Base-by-base conservation (phyloP, 2,888 invertebrate species). In the Acrobasis suavella region DNA sequence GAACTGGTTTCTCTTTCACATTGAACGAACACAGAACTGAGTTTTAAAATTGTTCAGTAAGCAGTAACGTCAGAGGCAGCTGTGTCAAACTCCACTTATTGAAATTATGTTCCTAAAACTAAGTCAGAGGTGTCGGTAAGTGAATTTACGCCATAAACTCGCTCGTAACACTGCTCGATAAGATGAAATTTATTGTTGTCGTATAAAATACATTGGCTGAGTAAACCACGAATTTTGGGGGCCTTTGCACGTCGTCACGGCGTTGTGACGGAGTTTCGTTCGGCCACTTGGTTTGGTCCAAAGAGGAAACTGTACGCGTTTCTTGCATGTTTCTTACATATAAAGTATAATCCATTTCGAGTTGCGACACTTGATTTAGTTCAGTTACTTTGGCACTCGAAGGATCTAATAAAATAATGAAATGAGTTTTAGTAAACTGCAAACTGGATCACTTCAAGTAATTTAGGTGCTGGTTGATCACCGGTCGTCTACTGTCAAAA, bases 101-200 rank as follows among this genome's bases (percentile, higher is more conserved):
- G 61, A 64, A 68, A 67, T 66, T 65, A 68, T 66, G 64, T 65
- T 62, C 64, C 58, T 61, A 63, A 64, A 62, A 63, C 64, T 63
- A 68, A 66, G 64, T 66, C 64, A 66, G 54, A 65, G 72, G 68
- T 77, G 76, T 77, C 76, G 74, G 81, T 77, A 69, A 80, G 75
- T 78, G 84, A 81, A 76, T 82, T 83, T 80, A 80, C 72, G 72
- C 74, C 82, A 81, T 83, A 83, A 85, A 86, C 84, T 79, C 77
- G 77, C 77, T 76, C 70, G 67, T 69, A 69, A 74, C 81, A 81
- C 85, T 82, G 79, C 75, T 77, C 81, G 81, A 86, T 83, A 83
- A 81, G 82, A 76, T 73, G 80, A 84, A 85, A 87, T 85, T 87
- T 86, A 86, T 86, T 81, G 82, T 77, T 69, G 72, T 81, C 85